Evolutionary conservation across 2,888 invertebrate species (phyloP), one percentile per base, ranked within the genome.

Genomic region (Acanthococcus lagerstroemiae): DNA sequence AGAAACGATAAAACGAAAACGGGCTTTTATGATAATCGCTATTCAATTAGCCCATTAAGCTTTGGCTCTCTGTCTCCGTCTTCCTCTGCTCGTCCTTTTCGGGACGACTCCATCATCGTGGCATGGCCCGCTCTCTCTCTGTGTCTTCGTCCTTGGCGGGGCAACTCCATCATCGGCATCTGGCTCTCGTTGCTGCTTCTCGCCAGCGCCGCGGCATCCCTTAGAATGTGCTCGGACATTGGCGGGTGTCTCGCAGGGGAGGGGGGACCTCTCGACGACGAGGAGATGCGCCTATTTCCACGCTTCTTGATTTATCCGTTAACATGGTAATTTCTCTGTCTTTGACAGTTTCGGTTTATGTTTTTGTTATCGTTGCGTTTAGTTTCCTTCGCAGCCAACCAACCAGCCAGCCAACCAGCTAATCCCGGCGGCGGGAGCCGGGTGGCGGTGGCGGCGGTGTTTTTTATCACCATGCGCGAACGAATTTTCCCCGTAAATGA

Each of bases 11-110:
- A 58, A 58, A 58, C 45, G 58, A 58, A 58, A 58, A 58, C 37
- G 58, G n/a, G 45, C 58, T 58, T 58, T 45, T 45, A 58, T 45
- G 58, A 58, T 58, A 58, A 58, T 58, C 58, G 58, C 58, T 58
- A 58, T 58, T 58, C 58, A 58, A 58, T 58, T 58, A 58, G 58
- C 58, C 58, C 58, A 58, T 58, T 58, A 58, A 44, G 58, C 45
- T 21, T 9, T 25, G 45, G 45, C 24, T 37, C 58, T 58, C 58
- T n/a, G n/a, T n/a, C n/a, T n/a, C n/a, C n/a, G n/a, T n/a, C n/a
- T n/a, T n/a, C n/a, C n/a, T n/a, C n/a, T n/a, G n/a, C n/a, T n/a
- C n/a, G n/a, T n/a, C n/a, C n/a, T n/a, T n/a, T n/a, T n/a, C n/a
- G n/a, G n/a, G n/a, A n/a, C n/a, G n/a, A n/a, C n/a, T n/a, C n/a